Conservation (phyloP, 2,113 vertebrate genomes). For the Rhinoptilus africanus region DNA sequence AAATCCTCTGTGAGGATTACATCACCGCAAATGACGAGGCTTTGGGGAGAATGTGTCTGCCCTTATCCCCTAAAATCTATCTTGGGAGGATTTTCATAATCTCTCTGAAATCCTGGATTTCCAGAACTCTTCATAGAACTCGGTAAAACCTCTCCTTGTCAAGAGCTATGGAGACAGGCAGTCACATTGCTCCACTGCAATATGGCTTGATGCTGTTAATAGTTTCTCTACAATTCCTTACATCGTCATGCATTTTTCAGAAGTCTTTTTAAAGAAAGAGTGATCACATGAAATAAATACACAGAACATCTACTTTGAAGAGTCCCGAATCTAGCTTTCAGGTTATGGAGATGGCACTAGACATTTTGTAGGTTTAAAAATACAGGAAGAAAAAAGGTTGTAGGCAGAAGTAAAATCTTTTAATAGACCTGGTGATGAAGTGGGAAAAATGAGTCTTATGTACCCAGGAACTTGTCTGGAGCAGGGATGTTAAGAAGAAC, state of each 20-base stretch:
- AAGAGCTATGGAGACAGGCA: not conserved
- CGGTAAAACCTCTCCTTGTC: not conserved
- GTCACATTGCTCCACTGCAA: not conserved
- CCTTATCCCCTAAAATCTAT: constrained; percentile 27
- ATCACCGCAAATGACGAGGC: not conserved
- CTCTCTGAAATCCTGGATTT: constrained; percentile 49
- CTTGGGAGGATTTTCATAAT: constrained; percentile 47
- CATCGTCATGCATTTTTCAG: not conserved
- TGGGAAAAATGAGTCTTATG: not conserved
- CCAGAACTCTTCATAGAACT: not conserved
- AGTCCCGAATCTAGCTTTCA: not conserved
- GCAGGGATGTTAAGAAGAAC: not conserved
- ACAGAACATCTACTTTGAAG: not conserved
- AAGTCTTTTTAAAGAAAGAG: not conserved
- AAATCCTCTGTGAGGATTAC: constrained; percentile 16
- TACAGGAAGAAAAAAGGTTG: not conserved
- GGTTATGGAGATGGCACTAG: not conserved
- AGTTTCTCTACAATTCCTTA: not conserved
- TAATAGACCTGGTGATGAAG: not conserved
- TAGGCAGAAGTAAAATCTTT: not conserved
- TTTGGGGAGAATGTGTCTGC: not conserved
- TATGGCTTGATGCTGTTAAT: not conserved
- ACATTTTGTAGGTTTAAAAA: not conserved
- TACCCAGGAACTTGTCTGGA: not conserved
- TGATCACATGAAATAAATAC: not conserved